These are phyloP conservation scores for Cryptocephalus primarius DNA, from an alignment of 2,888 invertebrate genomes.

Conservation along the genomic window DNA sequence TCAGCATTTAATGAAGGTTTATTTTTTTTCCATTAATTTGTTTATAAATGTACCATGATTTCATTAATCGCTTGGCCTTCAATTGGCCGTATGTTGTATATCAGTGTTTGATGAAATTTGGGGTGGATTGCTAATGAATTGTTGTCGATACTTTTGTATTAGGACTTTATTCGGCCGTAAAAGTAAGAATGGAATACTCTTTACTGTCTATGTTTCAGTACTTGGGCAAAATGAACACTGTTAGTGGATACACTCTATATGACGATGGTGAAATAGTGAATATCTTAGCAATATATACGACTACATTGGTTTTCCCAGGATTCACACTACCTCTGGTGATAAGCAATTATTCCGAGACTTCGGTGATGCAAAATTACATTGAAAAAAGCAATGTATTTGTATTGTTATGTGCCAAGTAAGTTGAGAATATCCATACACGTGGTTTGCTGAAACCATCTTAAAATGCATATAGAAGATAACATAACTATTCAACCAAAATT, in stretches of 20 bases:
- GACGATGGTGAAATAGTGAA: constrained; percentile 31
- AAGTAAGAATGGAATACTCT: neutral
- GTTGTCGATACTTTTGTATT: too few species aligned
- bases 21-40: too few species aligned
- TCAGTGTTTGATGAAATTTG: too few species aligned
- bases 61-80: too few species aligned
- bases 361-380: constrained; percentile 48
- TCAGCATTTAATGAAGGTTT: too few species aligned
- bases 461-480: too few species aligned
- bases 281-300: constrained; percentile 31
- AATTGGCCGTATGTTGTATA: too few species aligned
- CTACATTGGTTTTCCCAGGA: constrained; percentile 61
- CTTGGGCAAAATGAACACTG: constrained; percentile 31
- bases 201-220: constrained; percentile 23
- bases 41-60: too few species aligned
- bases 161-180: too few species aligned
- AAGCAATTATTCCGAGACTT: constrained; percentile 41
- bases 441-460: too few species aligned
- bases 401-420: constrained; percentile 43
- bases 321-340: constrained; percentile 65
- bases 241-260: constrained; percentile 34
- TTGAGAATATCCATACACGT: constrained; percentile 4
- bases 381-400: constrained; percentile 53
- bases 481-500: too few species aligned
- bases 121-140: too few species aligned